phyloP scores from a whole-genome alignment of 2,888 invertebrate species.

The Eurytoma californica region DNA sequence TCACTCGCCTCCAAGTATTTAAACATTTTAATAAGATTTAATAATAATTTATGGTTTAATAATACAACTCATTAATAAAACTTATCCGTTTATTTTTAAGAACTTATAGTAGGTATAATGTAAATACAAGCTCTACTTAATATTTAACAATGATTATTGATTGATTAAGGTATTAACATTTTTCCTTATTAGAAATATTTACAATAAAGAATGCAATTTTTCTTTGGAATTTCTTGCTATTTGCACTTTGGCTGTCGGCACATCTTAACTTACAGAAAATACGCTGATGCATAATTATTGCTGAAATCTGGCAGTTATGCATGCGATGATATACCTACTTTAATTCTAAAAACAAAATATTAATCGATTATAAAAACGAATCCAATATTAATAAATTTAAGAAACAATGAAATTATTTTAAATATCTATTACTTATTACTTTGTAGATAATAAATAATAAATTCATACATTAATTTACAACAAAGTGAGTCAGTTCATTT shows the following conservation, averaged over 20 bases:
- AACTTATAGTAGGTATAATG: background rate
- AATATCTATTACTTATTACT: no score
- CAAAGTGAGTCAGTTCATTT: no score
- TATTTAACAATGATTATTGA: constrained; percentile 9
- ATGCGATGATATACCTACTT: constrained; percentile 1
- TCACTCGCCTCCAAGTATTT: no score
- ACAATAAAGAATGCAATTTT: constrained; percentile 15
- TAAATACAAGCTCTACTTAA: constrained; percentile 22
- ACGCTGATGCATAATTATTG: constrained; percentile 6
- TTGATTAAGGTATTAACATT: background rate
- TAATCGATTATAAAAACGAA: background rate
- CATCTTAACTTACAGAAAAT: constrained; percentile 2
- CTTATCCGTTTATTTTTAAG: constrained; percentile 5
- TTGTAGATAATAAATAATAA: no score
- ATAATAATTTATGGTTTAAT: background rate
- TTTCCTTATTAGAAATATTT: constrained; percentile 21
- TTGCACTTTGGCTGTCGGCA: constrained; percentile 16
- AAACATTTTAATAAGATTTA: background rate
- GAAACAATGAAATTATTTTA: no score
- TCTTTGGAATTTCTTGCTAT: constrained; percentile 16
- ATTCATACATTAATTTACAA: no score
- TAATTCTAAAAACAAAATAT: constrained; percentile 8
- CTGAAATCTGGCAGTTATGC: constrained; percentile 1
- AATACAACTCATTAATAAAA: background rate
- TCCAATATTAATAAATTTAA: background rate